These are phyloP conservation scores for Psephotus haematonotus DNA, from an alignment of 2,113 vertebrate genomes.

Conservation along the genomic window DNA sequence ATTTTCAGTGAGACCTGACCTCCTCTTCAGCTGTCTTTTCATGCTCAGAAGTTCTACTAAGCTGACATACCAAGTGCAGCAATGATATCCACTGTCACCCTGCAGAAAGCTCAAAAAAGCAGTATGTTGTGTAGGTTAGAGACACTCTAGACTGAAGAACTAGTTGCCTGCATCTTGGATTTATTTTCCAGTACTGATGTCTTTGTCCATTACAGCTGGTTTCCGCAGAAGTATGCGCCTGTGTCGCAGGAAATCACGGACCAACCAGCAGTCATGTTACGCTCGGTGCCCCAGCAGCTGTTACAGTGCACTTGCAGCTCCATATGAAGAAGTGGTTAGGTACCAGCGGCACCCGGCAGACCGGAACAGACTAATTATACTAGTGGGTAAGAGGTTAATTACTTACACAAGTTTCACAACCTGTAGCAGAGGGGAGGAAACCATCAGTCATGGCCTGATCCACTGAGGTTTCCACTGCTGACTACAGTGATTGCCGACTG, in stretches of 20 bases:
- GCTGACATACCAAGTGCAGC: background rate
- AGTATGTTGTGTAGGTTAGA: background rate
- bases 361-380: constrained; percentile 82
- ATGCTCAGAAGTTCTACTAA: background rate
- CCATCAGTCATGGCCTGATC: background rate
- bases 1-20: background rate
- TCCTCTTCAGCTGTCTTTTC: background rate
- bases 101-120: background rate
- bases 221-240: constrained; percentile 92
- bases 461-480: background rate
- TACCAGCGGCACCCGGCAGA: constrained; percentile 85
- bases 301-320: constrained; percentile 58
- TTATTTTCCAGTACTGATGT: background rate
- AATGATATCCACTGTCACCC: background rate
- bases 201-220: constrained; percentile 77
- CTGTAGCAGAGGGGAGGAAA: background rate
- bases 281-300: constrained; percentile 71
- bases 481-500: background rate
- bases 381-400: constrained; percentile 81
- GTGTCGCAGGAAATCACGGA: constrained; percentile 78
- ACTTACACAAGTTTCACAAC: background rate
- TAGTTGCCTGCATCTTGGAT: fast-evolving
- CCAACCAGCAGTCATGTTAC: constrained; percentile 64
- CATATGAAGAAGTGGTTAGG: constrained; percentile 91
- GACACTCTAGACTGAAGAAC: background rate